Conservation (phyloP, 2,888 invertebrate genomes). For the Drosophila atroscutellata region DNA sequence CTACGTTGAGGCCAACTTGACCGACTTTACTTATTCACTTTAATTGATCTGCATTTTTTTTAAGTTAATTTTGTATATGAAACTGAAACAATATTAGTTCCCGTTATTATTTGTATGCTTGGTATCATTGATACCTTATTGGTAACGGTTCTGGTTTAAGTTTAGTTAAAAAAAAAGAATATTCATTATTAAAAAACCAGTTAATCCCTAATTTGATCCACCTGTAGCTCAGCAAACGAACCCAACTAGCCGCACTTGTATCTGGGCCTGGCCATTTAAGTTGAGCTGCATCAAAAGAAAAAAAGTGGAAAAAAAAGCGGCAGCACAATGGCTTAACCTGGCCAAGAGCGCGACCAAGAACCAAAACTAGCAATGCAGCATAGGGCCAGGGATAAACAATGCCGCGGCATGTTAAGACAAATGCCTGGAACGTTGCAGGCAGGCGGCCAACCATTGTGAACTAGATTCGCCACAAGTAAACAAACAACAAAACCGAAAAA, state of each 20-base stretch:
- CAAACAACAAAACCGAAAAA: background rate
- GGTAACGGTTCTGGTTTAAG: background rate
- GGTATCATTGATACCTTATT: background rate
- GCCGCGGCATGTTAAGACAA: slow-evolving; percentile 66
- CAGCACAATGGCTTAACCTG: slow-evolving; percentile 49
- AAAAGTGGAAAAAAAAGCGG: slow-evolving; percentile 25
- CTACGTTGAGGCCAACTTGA: slow-evolving; percentile 13
- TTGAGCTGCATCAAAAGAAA: slow-evolving; percentile 7
- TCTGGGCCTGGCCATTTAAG: slow-evolving; percentile 42
- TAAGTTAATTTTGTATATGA: background rate
- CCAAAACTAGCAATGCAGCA: slow-evolving; percentile 28
- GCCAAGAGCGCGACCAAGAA: slow-evolving; percentile 22
- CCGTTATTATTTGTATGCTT: fast-evolving
- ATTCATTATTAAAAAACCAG: background rate
- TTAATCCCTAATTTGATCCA: background rate
- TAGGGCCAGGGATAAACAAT: slow-evolving; percentile 54
- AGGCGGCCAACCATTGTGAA: slow-evolving; percentile 55
- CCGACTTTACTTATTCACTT: background rate
- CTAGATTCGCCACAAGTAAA: slow-evolving; percentile 56
- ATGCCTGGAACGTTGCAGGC: slow-evolving; percentile 44
- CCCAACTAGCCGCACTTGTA: slow-evolving; percentile 3
- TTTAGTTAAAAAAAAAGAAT: background rate
- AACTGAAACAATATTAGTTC: background rate
- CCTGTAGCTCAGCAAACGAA: slow-evolving; percentile 15
- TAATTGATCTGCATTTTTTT: background rate